These are phyloP conservation scores for Brachyistius frenatus DNA, from an alignment of 2,113 vertebrate genomes.

Conservation along the genomic window DNA sequence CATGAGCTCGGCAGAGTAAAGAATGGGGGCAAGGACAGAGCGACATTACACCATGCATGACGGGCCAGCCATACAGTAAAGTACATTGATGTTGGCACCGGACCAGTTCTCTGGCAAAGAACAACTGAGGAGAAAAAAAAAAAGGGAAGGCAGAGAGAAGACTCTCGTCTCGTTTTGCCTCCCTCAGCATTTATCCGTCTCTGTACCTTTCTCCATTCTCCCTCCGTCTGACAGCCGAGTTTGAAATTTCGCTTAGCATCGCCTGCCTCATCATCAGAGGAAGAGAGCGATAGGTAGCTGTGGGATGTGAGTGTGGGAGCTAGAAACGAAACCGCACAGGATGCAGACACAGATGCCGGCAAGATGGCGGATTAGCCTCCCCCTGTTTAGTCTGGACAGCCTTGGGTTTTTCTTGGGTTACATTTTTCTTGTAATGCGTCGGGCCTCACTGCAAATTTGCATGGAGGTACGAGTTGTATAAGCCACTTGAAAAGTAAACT, in stretches of 20 bases:
- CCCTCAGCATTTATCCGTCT: constrained; percentile 67
- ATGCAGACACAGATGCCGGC: not conserved
- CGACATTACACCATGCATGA: constrained; percentile 63
- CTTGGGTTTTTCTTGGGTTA: no score
- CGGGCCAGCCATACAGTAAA: constrained; percentile 57
- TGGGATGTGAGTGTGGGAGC: not conserved
- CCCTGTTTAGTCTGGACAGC: not conserved
- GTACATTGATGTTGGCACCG: constrained; percentile 72
- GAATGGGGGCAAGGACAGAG: constrained; percentile 69
- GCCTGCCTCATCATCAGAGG: constrained; percentile 42
- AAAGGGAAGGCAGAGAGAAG: not conserved
- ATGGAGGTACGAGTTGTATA: no score
- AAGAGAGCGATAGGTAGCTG: not conserved
- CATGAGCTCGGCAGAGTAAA: constrained; percentile 65
- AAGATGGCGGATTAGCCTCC: not conserved
- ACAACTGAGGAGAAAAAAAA: not conserved
- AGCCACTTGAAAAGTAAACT: no score
- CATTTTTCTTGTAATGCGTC: no score
- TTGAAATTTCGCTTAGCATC: constrained; percentile 51
- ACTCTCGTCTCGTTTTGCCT: constrained; percentile 53
- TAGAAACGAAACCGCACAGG: not conserved
- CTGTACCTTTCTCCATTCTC: constrained; percentile 25
- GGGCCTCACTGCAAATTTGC: no score
- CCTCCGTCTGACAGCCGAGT: constrained; percentile 51
- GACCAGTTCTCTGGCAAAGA: constrained; percentile 49